phyloP scores from a whole-genome alignment of 2,888 invertebrate genomes.

The Chironomus tentans region DNA sequence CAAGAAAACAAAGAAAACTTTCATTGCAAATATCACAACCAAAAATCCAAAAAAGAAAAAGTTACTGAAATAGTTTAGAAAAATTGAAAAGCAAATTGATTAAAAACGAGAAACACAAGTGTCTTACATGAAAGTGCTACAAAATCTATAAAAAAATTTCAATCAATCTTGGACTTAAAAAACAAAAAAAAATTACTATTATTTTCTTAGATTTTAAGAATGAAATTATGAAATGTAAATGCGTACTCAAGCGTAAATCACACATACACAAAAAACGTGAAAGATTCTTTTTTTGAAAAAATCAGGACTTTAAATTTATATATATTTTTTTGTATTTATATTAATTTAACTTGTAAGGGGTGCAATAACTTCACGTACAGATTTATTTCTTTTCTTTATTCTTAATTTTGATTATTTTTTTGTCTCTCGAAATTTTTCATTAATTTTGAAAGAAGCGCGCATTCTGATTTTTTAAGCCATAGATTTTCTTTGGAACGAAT shows the following conservation, averaged over 20 bases:
- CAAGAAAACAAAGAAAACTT: no score
- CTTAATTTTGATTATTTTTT: background rate
- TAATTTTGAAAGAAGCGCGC: no score
- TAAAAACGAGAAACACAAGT: background rate
- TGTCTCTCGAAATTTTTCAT: no score
- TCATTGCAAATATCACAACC: no score
- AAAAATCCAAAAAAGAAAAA: no score
- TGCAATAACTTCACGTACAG: conserved; percentile 26
- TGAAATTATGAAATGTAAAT: conserved; percentile 17
- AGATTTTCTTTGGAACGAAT: no score
- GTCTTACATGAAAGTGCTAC: conserved; percentile 18
- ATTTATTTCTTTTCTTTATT: conserved; percentile 1
- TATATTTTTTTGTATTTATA: background rate
- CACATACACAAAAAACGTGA: background rate
- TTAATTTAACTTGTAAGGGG: conserved; percentile 12
- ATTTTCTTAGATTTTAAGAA: background rate
- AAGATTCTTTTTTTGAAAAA: background rate
- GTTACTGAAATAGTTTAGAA: no score
- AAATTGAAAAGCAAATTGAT: background rate
- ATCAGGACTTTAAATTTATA: background rate
- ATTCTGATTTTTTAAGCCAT: no score
- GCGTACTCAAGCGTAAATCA: conserved; percentile 11
- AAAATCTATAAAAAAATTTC: background rate
- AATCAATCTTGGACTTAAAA: background rate
- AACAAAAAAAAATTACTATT: background rate